phyloP scores from a whole-genome alignment of 2,888 invertebrate genomes.

The Drosophila rellima region DNA sequence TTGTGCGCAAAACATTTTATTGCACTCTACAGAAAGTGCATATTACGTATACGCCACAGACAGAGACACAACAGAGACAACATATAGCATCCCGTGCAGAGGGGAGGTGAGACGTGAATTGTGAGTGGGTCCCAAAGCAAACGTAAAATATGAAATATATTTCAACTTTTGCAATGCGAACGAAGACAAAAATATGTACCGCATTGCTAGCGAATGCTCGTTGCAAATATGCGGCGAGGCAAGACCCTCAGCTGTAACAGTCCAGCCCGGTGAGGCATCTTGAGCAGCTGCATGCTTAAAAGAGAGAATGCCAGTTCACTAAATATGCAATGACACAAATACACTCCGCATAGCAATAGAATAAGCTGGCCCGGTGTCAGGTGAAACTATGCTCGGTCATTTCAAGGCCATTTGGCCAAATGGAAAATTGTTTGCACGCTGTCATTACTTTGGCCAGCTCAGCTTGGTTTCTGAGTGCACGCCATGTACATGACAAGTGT shows the following conservation, averaged over 20 bases:
- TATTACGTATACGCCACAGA: slow-evolving; percentile 64
- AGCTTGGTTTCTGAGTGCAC: slow-evolving; percentile 40
- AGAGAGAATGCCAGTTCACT: slow-evolving; percentile 37
- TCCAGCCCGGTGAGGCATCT: slow-evolving; percentile 35
- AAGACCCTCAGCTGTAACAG: slow-evolving; percentile 33
- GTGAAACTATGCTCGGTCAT: slow-evolving; percentile 40
- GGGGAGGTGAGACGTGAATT: not conserved
- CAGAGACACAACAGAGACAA: slow-evolving; percentile 38
- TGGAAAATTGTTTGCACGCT: slow-evolving; percentile 66
- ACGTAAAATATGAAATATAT: slow-evolving; percentile 84
- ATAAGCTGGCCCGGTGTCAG: slow-evolving; percentile 33
- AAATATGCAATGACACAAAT: slow-evolving; percentile 75
- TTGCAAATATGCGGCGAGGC: slow-evolving; percentile 63
- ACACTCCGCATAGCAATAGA: slow-evolving; percentile 25
- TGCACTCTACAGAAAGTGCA: slow-evolving; percentile 73
- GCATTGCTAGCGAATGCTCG: slow-evolving; percentile 51
- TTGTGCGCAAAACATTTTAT: slow-evolving; percentile 75
- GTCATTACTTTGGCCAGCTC: slow-evolving; percentile 53
- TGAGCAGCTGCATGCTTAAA: slow-evolving; percentile 31
- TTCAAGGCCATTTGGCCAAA: slow-evolving; percentile 64
- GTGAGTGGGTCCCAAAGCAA: slow-evolving; percentile 73
- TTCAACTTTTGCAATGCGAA: slow-evolving; percentile 67
- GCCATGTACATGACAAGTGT: slow-evolving; percentile 53
- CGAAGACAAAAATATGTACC: slow-evolving; percentile 62
- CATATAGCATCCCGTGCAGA: not conserved